Evolutionary conservation across 2,113 vertebrate genomes (phyloP).

Genomic region (Cololabis saira): DNA sequence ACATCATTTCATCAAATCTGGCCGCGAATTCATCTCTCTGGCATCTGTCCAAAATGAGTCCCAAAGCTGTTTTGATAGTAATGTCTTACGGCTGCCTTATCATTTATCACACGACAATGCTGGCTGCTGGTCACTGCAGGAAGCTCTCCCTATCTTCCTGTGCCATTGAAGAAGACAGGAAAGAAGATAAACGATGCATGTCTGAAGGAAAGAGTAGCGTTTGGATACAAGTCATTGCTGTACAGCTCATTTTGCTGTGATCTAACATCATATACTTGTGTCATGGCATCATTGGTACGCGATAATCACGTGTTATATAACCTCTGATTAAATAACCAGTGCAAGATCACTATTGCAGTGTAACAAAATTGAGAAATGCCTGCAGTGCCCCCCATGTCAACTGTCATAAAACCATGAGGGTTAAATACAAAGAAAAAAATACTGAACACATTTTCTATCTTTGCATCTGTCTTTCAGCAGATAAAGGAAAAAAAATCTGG

Average conservation of each 20-base stretch:
- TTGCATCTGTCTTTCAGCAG: slow-evolving; percentile 45
- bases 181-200: slow-evolving; percentile 33
- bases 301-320: background rate
- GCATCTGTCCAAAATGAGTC: background rate
- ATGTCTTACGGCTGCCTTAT: background rate
- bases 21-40: slow-evolving; percentile 6
- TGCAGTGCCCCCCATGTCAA: slow-evolving; percentile 1
- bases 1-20: slow-evolving; percentile 8
- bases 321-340: slow-evolving; percentile 13
- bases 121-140: slow-evolving; percentile 33
- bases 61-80: background rate
- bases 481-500: slow-evolving; percentile 14
- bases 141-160: slow-evolving; percentile 10
- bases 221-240: slow-evolving; percentile 5
- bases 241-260: background rate
- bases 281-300: background rate
- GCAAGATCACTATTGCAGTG: slow-evolving; percentile 13
- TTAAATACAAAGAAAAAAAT: slow-evolving; percentile 35
- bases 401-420: slow-evolving; percentile 25
- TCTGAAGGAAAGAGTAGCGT: slow-evolving; percentile 9
- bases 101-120: slow-evolving; percentile 19
- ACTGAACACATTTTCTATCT: slow-evolving; percentile 19
- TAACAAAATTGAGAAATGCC: slow-evolving; percentile 2
- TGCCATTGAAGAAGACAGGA: background rate
- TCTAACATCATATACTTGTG: background rate